Percentiles rank a stretch among this genome's conserved stretches.
phyloP scores from a whole-genome alignment of 2,113 vertebrate species.

The Chelonoidis abingdonii region DNA sequence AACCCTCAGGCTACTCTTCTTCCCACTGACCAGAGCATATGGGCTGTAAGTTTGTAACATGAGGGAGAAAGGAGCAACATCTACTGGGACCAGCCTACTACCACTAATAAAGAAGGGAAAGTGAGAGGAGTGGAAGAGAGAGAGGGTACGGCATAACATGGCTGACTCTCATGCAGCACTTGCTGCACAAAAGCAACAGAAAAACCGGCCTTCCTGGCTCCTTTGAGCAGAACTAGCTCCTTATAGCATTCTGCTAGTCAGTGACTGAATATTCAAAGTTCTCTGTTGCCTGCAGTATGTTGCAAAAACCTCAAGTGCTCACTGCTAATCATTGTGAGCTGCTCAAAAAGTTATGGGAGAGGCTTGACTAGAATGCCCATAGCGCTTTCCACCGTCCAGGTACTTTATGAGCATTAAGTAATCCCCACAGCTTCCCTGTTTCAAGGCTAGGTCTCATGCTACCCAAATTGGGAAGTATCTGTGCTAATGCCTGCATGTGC shows the following conservation, averaged over 20 bases:
- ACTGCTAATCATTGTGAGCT: not conserved
- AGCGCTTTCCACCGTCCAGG: not conserved
- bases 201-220: not conserved
- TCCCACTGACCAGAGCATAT: fast-evolving
- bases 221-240: not conserved
- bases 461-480: not conserved
- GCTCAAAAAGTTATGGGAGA: not conserved
- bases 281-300: not conserved
- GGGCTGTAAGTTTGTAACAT: too few species aligned
- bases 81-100: not conserved
- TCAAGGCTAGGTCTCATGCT: not conserved
- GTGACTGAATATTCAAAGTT: not conserved
- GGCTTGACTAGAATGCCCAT: not conserved
- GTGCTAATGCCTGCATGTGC: not conserved
- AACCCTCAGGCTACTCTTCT: not conserved
- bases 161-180: not conserved
- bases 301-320: not conserved
- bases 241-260: not conserved
- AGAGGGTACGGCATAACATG: not conserved
- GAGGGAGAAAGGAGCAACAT: not conserved
- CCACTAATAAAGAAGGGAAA: not conserved
- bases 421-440: not conserved
- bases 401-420: not conserved
- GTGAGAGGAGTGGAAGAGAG: not conserved
- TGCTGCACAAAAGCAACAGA: not conserved